Conservation (phyloP, 2,113 vertebrate genomes). For the Progne subis region DNA sequence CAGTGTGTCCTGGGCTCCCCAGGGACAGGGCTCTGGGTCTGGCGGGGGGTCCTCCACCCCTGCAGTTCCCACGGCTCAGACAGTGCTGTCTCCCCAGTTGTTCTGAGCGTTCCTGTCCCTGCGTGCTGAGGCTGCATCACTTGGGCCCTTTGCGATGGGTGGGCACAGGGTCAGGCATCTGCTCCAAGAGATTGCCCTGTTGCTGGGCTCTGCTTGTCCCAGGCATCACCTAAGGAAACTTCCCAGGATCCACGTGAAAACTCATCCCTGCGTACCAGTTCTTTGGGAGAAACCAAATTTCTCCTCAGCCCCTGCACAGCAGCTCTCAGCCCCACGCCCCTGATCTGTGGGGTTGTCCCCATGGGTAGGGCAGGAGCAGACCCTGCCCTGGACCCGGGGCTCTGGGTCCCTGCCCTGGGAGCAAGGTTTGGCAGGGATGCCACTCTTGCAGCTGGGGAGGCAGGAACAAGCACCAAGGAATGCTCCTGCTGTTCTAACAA, state of each 20-base stretch:
- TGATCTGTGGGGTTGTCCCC: neutral
- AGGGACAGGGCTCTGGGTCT: accelerated
- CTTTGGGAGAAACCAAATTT: neutral
- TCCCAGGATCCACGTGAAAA: neutral
- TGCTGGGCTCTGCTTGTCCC: neutral
- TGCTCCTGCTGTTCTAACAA: constrained; percentile 46
- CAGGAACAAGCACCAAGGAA: neutral
- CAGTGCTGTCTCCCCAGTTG: accelerated
- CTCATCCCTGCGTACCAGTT: neutral
- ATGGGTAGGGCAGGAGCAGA: accelerated
- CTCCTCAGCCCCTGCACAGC: neutral
- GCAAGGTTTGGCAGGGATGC: accelerated
- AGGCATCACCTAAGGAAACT: neutral
- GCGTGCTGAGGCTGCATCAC: neutral
- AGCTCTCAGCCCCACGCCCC: neutral
- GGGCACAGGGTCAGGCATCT: neutral
- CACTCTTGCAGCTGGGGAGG: neutral
- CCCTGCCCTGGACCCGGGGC: neutral
- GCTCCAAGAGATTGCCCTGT: neutral
- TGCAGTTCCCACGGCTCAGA: neutral
- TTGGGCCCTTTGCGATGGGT: accelerated
- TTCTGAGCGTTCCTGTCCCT: neutral
- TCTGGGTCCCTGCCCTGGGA: neutral
- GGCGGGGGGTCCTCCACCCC: neutral
- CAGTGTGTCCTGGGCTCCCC: neutral